Percentiles rank a stretch among this genome's conserved stretches.
phyloP scores from a whole-genome alignment of 2,888 invertebrate species.

The Leptothorax acervorum region DNA sequence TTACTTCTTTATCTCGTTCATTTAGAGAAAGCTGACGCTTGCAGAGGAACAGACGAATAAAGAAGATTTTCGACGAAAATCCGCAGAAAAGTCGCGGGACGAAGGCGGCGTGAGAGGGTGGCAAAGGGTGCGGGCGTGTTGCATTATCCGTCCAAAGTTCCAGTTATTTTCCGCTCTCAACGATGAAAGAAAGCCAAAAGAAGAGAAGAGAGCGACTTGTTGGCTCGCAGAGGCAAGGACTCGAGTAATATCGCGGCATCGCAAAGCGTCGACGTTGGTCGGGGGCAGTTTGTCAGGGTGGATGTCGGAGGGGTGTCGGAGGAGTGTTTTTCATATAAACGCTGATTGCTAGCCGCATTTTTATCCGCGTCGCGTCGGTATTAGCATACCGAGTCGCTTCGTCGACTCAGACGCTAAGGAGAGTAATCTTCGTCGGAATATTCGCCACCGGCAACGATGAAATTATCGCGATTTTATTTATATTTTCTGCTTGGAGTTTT shows the following conservation, averaged over 20 bases:
- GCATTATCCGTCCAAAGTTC: conserved; percentile 47
- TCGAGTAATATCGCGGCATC: conserved; percentile 38
- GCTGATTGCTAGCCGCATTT: conserved; percentile 57
- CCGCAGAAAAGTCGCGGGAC: neutral
- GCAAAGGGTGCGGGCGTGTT: neutral
- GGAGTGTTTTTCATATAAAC: conserved; percentile 59
- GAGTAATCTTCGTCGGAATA: conserved; percentile 21
- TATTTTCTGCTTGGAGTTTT: conserved; percentile 2
- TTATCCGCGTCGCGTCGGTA: conserved; percentile 41
- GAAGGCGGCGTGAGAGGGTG: neutral
- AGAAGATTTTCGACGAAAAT: conserved; percentile 28
- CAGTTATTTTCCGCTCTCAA: conserved; percentile 38
- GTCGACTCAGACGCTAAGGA: neutral
- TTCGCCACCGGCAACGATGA: neutral
- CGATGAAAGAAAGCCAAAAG: conserved; percentile 33
- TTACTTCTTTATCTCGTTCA: conserved; percentile 25
- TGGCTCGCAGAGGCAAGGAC: conserved; percentile 10
- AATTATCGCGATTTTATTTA: conserved; percentile 40
- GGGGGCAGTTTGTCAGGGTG: neutral
- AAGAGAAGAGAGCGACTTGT: neutral
- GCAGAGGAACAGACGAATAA: conserved; percentile 8
- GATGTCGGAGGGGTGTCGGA: conserved; percentile 8
- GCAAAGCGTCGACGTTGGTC: conserved; percentile 4
- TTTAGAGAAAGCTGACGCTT: conserved; percentile 25
- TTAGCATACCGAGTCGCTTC: conserved; percentile 6